Evolutionary conservation across 2,888 invertebrate genomes (phyloP).

Genomic region (Andrena hattorfiana): DNA sequence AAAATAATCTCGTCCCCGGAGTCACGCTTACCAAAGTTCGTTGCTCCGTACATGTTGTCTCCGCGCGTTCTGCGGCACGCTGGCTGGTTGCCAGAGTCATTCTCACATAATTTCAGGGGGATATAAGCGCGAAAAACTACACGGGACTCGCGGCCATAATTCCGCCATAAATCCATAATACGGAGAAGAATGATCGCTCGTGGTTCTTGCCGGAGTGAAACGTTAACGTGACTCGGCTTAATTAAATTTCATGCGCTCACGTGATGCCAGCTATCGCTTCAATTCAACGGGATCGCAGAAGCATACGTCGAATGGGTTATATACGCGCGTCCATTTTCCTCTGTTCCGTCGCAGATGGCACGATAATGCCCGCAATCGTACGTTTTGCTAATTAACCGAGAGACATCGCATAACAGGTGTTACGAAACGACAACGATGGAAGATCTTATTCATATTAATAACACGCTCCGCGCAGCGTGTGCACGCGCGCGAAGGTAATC

Average conservation of each 20-base stretch:
- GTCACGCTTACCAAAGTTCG: conserved; percentile 69
- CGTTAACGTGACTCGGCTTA: conserved; percentile 37
- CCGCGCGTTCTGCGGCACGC: conserved; percentile 64
- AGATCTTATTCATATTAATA: not conserved
- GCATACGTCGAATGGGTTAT: conserved; percentile 4
- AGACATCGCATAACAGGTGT: not conserved
- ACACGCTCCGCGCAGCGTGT: not conserved
- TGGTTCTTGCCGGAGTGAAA: conserved; percentile 24
- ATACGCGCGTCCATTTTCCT: conserved; percentile 14
- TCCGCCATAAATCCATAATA: conserved; percentile 46
- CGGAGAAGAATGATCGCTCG: conserved; percentile 37
- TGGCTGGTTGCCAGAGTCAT: conserved; percentile 73
- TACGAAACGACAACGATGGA: conserved; percentile 6
- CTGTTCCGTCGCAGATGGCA: conserved; percentile 21
- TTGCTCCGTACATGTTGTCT: conserved; percentile 73
- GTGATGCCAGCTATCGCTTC: conserved; percentile 35
- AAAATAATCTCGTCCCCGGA: conserved; percentile 59
- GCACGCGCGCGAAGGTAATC: not conserved
- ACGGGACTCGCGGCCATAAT: conserved; percentile 42
- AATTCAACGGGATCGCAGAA: conserved; percentile 34
- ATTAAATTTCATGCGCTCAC: conserved; percentile 41
- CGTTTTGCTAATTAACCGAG: conserved; percentile 46
- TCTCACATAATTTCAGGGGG: conserved; percentile 71
- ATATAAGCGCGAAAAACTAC: conserved; percentile 66
- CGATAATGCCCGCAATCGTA: conserved; percentile 41